A percentile compares a stretch with the other conserved stretches of the same genome.
These are phyloP conservation scores for Ormyrus rosae DNA, from an alignment of 2,888 invertebrate species.

Conservation along the genomic window DNA sequence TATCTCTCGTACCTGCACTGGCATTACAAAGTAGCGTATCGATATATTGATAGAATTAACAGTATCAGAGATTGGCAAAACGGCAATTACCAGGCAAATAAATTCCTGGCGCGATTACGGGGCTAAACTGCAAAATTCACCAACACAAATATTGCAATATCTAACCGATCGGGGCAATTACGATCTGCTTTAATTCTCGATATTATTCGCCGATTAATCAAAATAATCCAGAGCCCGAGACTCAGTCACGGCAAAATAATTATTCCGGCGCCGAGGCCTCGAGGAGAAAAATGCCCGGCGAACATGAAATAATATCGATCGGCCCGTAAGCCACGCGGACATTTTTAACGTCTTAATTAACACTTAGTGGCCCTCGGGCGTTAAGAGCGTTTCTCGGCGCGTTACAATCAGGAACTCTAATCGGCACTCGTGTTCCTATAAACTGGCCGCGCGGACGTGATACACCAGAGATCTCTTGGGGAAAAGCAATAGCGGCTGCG, in stretches of 20 bases:
- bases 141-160: too few relatives aligned
- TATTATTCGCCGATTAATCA: slow-evolving; percentile 40
- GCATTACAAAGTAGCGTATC: too few relatives aligned
- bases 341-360: slow-evolving; percentile 57
- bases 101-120: too few relatives aligned
- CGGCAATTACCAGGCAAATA: too few relatives aligned
- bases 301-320: slow-evolving; percentile 39
- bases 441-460: slow-evolving; percentile 13
- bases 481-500: background rate
- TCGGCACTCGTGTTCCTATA: slow-evolving; percentile 46
- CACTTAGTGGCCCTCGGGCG: slow-evolving; percentile 47
- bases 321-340: background rate
- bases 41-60: too few relatives aligned
- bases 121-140: too few relatives aligned
- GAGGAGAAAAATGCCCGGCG: slow-evolving; percentile 3
- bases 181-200: background rate
- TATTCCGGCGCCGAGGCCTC: background rate
- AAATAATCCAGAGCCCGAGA: slow-evolving; percentile 19
- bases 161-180: slow-evolving; percentile 16
- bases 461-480: background rate
- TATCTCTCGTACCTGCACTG: too few relatives aligned
- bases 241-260: slow-evolving; percentile 22
- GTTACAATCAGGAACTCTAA: slow-evolving; percentile 43
- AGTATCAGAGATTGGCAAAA: too few relatives aligned
- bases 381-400: slow-evolving; percentile 34